Conservation (phyloP, 2,888 invertebrate species). For the Drosophila merina region DNA sequence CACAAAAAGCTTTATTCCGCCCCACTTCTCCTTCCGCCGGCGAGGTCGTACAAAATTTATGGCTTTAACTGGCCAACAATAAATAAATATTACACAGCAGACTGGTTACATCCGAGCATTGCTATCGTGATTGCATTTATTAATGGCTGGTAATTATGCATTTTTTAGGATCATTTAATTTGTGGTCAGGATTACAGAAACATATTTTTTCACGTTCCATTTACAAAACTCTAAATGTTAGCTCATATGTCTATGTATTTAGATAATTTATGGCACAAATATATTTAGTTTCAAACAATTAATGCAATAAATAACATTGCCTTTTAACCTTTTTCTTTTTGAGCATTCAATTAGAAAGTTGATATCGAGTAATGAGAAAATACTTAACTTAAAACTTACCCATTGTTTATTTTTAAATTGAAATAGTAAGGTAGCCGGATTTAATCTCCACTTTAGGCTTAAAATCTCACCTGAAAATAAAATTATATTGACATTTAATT, state of each 20-base stretch:
- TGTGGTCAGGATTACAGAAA: background rate
- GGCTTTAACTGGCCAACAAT: conserved; percentile 33
- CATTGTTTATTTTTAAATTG: background rate
- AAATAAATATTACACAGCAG: conserved; percentile 37
- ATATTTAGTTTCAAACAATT: background rate
- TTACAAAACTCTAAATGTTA: background rate
- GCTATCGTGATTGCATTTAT: conserved; percentile 32
- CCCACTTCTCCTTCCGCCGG: conserved; percentile 33
- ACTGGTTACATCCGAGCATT: conserved; percentile 23
- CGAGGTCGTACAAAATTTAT: conserved; percentile 22
- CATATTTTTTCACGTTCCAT: conserved; percentile 17
- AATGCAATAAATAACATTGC: background rate
- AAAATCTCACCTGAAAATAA: conserved; percentile 39
- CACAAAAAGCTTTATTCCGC: conserved; percentile 18
- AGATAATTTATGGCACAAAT: conserved; percentile 1
- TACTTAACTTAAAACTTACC: background rate
- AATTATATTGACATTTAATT: conserved; percentile 46
- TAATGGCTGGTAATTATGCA: conserved; percentile 34
- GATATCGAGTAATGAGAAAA: background rate
- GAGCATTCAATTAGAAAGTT: background rate
- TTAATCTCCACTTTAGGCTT: background rate
- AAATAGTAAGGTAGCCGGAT: background rate
- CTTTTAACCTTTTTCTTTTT: background rate
- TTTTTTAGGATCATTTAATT: conserved; percentile 13
- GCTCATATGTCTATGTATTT: background rate